A percentile compares a stretch with the other conserved stretches of the same genome.
These are phyloP conservation scores for Megalops atlanticus DNA, from an alignment of 2,113 vertebrate species.

Conservation along the genomic window DNA sequence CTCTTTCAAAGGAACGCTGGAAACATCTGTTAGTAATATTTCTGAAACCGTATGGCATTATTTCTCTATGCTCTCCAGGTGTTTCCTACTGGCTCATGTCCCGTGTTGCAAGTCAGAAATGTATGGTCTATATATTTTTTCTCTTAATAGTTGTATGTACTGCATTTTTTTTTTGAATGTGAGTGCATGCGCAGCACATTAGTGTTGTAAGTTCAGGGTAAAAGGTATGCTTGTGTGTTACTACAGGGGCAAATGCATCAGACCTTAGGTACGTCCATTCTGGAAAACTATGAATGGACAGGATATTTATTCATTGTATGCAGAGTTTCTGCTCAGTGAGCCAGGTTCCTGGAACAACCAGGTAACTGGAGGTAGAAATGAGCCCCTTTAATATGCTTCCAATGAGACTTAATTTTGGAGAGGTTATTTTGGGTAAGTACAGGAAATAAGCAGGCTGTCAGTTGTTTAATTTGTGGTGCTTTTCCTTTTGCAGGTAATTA, in stretches of 20 bases:
- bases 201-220: not conserved
- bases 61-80: constrained; percentile 3
- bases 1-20: not conserved
- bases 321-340: no score
- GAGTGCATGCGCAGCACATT: not conserved
- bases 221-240: not conserved
- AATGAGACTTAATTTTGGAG: no score
- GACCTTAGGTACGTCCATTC: no score
- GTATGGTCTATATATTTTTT: not conserved
- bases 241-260: not conserved
- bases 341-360: no score
- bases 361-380: no score
- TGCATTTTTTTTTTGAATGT: not conserved
- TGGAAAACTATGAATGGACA: no score
- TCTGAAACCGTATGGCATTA: not conserved
- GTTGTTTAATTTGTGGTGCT: no score
- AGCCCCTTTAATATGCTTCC: no score
- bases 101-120: not conserved
- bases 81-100: constrained; percentile 3
- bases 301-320: no score
- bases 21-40: constrained; percentile 8
- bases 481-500: no score
- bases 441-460: no score
- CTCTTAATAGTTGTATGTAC: not conserved
- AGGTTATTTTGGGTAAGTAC: no score